Base-by-base conservation (phyloP, 2,113 vertebrate species). In the Penelope pileata region DNA sequence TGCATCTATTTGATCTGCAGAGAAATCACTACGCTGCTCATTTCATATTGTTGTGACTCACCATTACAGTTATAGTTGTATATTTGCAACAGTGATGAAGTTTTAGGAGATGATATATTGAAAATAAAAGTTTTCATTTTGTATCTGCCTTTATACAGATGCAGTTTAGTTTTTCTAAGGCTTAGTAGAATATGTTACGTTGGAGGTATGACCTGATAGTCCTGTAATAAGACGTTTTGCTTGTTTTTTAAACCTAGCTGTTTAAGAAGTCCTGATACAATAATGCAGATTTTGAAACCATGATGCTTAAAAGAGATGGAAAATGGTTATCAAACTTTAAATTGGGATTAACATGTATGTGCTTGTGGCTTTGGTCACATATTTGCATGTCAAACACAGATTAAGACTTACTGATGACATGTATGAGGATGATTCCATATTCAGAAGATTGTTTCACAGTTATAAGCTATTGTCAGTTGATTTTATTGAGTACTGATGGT, bases 21-120 rank as follows among this genome's bases (percentile, higher is more conserved):
- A 91, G 83, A 92, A 94, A 87, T 94, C 83, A 60, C 32, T 92
- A 10, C 23, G 36, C 56, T 94, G 60, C 17, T 14, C 32, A 56
- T 90, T 88, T 86, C 75, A 58, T 42, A 2, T 73, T 80, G 24
- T 68, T 34, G 8, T 47, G 79, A 63, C 36, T 94, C 30, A 70
- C 30, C 62, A 40, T 81, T 83, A 70, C 21, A 56, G 45, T 80
- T 88, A 47, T 2, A 42, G 47, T 83, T 90, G 54, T 66, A 7
- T 72, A 15, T 68, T 70, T 77, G 29, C 83, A 88, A 82, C 47
- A 63, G 36, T 51, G 54, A 6, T 69, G 26, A 36, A 51, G 95
- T 93, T 91, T 93, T 86, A 29, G 18, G 23, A 76, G 43, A 40
- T 72, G 38, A 36, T 81, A 51, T 32, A 30, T 10, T 45, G 18